phyloP scores from a whole-genome alignment of 2,113 vertebrate genomes.

The Ovis aries region DNA sequence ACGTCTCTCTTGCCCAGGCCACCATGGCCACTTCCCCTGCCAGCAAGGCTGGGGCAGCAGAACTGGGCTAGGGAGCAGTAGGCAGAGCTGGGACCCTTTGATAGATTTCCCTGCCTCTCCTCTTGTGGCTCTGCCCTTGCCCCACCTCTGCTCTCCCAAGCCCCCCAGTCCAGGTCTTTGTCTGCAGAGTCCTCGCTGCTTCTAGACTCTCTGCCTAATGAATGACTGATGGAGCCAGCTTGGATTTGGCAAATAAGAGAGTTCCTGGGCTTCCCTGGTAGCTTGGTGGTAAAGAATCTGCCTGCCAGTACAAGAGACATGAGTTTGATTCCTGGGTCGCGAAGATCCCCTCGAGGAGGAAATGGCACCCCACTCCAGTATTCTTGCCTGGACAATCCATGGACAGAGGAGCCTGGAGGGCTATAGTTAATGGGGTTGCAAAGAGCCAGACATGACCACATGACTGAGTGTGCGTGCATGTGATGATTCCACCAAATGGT shows the following conservation, averaged over 20 bases:
- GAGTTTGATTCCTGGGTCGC: not conserved
- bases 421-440: not conserved
- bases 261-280: not conserved
- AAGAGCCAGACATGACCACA: not conserved
- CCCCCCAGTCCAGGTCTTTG: not conserved
- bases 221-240: not conserved
- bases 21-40: not conserved
- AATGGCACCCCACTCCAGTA: not conserved
- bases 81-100: not conserved
- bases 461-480: not conserved
- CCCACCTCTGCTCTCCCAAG: not conserved
- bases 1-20: slow-evolving; percentile 74
- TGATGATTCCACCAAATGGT: not conserved
- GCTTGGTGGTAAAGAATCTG: not conserved
- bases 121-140: not conserved
- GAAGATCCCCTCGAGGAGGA: not conserved
- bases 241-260: not conserved
- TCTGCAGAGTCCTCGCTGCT: not conserved
- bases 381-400: not conserved
- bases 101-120: not conserved
- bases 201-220: not conserved
- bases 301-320: not conserved
- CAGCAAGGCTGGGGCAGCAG: not conserved
- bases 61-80: not conserved
- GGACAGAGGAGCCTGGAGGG: not conserved